Base-by-base conservation (phyloP, 2,113 vertebrate genomes). In the Crotalus viridis region DNA sequence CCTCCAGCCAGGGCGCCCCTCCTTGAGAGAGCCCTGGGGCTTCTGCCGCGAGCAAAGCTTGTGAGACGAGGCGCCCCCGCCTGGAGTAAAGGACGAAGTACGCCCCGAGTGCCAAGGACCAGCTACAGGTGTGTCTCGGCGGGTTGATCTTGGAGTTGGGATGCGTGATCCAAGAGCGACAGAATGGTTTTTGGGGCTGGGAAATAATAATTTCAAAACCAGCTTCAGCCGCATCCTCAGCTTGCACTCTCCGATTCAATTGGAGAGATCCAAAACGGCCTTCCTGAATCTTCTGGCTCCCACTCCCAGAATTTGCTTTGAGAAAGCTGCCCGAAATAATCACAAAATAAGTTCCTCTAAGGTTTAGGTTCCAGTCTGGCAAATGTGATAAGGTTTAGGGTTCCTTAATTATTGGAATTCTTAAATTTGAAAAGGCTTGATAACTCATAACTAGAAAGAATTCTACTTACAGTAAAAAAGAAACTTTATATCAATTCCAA, bases 11-110 rank as follows among this genome's bases (percentile, higher is more conserved):
- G 96, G 98, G 95, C 89, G 97, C 96, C 95, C 55, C 12, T 97
- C 96, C 0, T 93, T 97, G 95, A 97, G 98, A 56, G 98, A 98
- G 95, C 98, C 98, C 48, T 95, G 96, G 91, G 97, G 96, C 22
- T 97, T 95, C 56, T 94, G 95, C 90, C 96, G 96, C 87, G 97
- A 97, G 93, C 96, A 96, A 2, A 96, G 96, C 3, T 93, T 97
- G 90, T 98, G 98, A 89, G 33, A 39, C 12, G 0, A 95, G 86
- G 33, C 48, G 74, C 54, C 54, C 57, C 3, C 39, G 10, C 5
- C 51, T 59, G 33, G 88, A 56, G 0, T 5, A 2, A 7, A 85
- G n/a, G 61, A 12, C 51, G 1, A 51, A 5, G 43, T 22, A 0
- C 51, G 10, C 10, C 5, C 43, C 56, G 5, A 10, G 15, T 64